Evolutionary conservation across 23 tunicate genomes (phyloP), one percentile per base, ranked within the genome.

Genomic region (Styela clava): DNA sequence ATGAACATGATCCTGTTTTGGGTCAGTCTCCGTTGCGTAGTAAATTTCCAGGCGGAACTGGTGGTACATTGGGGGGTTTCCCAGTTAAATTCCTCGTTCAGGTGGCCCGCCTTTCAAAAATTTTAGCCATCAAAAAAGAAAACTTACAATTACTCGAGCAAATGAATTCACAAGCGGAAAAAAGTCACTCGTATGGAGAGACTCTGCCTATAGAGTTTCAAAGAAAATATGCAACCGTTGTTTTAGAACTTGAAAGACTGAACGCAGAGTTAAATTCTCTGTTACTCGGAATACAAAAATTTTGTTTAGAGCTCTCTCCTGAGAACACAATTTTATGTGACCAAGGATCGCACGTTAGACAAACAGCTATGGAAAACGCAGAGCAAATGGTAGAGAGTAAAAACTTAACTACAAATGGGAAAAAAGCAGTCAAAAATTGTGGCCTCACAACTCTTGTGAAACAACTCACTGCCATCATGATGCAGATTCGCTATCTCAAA

Each of bases 121-220:
- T 93, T 2, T 77, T 93, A 24, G 56, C 93, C 2, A 76, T 93
- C 30, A 93, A 93, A 77, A 84, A 91, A n/a, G 98, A 93, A 34
- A 93, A 88, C 52, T 63, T 93, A 1, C 34, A 82, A 16, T 69
- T 83, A 64, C 81, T 93, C 5, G 84, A 84, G 20, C 86, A 87
- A 52, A 93, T 93, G 98, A 93, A 93, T 63, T 81, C 90, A 16
- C 87, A 93, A 69, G 98, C 98, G 1, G 98, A 93, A 76, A 93
- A 93, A 62, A 74, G 85, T 2, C 91, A 87, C 34, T 87, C 98
- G 16, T 93, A 87, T 69, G 92, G 93, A 23, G 93, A 93, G 62
- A 29, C 34, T 31, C 61, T 87, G 29, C 73, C 87, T 26, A 63
- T 93, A 68, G 89, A 93, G 70, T 93, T 93, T 78, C 98, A 93